A percentile compares a stretch with the other conserved stretches of the same genome.
Evolutionary conservation across 2,888 invertebrate species (phyloP).

Genomic region (Andricus quercusramuli): DNA sequence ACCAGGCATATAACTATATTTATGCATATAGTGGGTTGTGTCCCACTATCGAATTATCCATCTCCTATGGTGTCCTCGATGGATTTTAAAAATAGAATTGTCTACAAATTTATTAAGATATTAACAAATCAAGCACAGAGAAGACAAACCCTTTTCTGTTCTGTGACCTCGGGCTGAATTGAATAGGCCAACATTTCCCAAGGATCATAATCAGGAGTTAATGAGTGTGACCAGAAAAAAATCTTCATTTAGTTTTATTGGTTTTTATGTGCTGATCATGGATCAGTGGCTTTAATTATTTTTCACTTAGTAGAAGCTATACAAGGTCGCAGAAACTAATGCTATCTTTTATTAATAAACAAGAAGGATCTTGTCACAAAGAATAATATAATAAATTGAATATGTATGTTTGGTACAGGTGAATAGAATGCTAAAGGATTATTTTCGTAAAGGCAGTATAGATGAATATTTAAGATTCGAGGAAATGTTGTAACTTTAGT

Average conservation of each 20-base stretch:
- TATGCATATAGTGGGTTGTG: not conserved
- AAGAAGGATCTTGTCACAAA: not conserved
- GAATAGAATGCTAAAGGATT: no score
- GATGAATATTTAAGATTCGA: not conserved
- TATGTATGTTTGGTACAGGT: no score
- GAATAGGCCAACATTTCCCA: constrained; percentile 9
- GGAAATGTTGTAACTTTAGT: not conserved
- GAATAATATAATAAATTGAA: not conserved
- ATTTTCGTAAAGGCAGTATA: no score
- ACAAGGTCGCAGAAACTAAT: not conserved
- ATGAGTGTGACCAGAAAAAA: constrained; percentile 9
- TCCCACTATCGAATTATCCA: not conserved
- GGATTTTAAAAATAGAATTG: not conserved
- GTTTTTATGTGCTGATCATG: not conserved
- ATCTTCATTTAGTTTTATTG: not conserved
- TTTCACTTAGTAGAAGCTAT: not conserved
- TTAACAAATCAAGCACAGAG: constrained; percentile 6
- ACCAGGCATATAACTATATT: not conserved
- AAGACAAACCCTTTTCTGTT: not conserved
- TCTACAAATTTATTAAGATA: constrained; percentile 14
- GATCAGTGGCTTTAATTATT: constrained; percentile 6
- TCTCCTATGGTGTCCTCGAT: constrained; percentile 3
- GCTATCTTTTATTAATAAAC: not conserved
- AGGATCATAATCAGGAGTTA: constrained; percentile 20
- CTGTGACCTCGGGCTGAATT: constrained; percentile 9